phyloP scores from a whole-genome alignment of 2,797 vertebrate genomes.

The Champsocephalus esox region DNA sequence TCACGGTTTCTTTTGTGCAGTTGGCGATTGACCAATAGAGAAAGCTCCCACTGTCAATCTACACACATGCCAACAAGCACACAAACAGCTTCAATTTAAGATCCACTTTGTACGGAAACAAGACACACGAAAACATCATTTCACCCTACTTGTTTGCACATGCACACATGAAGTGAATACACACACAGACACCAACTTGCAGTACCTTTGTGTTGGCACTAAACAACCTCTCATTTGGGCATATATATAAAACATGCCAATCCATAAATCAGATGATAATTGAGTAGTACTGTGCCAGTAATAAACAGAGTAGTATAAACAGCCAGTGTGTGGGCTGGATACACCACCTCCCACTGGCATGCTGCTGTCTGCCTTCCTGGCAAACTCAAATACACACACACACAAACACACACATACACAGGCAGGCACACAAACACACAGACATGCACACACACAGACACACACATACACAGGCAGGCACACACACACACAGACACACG shows the following conservation, averaged over 20 bases:
- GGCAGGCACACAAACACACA: constrained; percentile 17
- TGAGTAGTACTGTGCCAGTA: constrained; percentile 79
- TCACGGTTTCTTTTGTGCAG: constrained; percentile 10
- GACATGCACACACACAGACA: constrained; percentile 29
- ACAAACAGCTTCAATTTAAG: constrained; percentile 5
- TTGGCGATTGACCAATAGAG: constrained; percentile 4
- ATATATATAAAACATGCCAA: constrained; percentile 73
- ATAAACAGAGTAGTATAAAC: constrained; percentile 83
- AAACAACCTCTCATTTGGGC: constrained; percentile 70
- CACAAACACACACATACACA: constrained; percentile 41
- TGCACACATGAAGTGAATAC: constrained; percentile 13
- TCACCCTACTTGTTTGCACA: constrained; percentile 12
- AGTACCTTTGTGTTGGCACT: constrained; percentile 57
- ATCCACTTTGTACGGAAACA: neutral
- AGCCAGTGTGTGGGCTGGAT: constrained; percentile 75
- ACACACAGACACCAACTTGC: constrained; percentile 35
- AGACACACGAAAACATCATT: constrained; percentile 12
- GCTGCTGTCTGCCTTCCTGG: constrained; percentile 70
- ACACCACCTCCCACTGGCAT: constrained; percentile 74
- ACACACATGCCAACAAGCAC: neutral
- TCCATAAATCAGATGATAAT: constrained; percentile 86
- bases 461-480: constrained; percentile 34
- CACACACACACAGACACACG: constrained; percentile 29
- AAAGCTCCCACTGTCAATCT: constrained; percentile 22
- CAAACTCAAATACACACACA: constrained; percentile 46